phyloP scores from a whole-genome alignment of 1,140 invertebrate species.

The Epicauta chinensis region DNA sequence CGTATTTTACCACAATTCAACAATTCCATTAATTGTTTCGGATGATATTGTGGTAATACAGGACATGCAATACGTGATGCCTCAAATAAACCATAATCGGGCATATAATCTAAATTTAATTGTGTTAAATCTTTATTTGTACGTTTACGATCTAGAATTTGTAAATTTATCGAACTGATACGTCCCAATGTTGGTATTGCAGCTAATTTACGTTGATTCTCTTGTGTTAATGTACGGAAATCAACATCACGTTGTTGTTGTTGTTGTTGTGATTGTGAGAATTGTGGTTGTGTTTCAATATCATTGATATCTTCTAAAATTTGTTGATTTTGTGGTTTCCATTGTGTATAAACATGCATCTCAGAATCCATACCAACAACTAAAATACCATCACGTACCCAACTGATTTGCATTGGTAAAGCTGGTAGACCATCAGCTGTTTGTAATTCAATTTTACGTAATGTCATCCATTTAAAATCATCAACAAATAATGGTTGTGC shows the following conservation, averaged over 20 bases:
- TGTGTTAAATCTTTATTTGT: conserved; percentile 51
- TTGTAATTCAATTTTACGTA: conserved; percentile 82
- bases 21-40: conserved; percentile 97
- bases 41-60: conserved; percentile 98
- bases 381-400: conserved; percentile 95
- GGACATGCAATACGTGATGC: conserved; percentile 94
- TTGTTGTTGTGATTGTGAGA: too few species aligned
- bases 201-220: conserved; percentile 64
- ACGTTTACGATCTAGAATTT: conserved; percentile 65
- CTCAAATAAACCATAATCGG: conserved; percentile 93
- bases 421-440: conserved; percentile 95
- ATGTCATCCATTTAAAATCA: conserved; percentile 92
- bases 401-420: conserved; percentile 96
- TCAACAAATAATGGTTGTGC: conserved; percentile 78
- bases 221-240: conserved; percentile 63
- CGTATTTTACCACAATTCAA: conserved; percentile 96
- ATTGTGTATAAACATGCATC: conserved; percentile 99
- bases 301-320: too few species aligned
- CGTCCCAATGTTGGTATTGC: conserved; percentile 74
- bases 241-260: conserved; percentile 82
- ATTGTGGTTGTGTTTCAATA: too few species aligned
- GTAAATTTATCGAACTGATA: conserved; percentile 75
- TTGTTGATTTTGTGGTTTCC: conserved; percentile 65
- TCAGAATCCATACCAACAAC: conserved; percentile 99
- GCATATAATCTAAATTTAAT: conserved; percentile 79